Base-by-base conservation (phyloP, 2,888 invertebrate species). In the Sphinx pinastri region DNA sequence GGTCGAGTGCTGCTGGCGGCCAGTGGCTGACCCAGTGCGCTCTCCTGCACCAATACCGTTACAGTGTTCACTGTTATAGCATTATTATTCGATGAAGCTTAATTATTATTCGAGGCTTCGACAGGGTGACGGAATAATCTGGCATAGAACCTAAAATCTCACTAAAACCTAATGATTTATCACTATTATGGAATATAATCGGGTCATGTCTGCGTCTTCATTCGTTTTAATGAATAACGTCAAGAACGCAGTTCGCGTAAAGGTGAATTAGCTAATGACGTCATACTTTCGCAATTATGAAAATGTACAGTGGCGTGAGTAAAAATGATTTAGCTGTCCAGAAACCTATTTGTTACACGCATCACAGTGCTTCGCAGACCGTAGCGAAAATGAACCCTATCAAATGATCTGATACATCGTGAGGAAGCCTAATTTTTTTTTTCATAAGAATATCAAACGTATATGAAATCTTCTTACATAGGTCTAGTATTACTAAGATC, bases 241-340 rank as follows among this genome's bases (percentile, higher is more conserved):
- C 38, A 47, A 2, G 16, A 55, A 19, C 55, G 7, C 8, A 13
- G 49, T 49, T 60, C 47, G 45, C 49, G 63, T 19, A 63, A 47
- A 49, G 12, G 13, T 49, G 13, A 49, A 16, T 60, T 47, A 49
- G 16, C 51, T 8, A 19, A 47, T 63, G 63, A 63, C 63, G 63
- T 63, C 47, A 63, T 45, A 60, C 13, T 47, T 47, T 63, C 19
- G 19, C 63, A 47, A 63, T 63, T 63, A 63, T 19, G 19, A 49
- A 63, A 63, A 63, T 63, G 63, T 63, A 59, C 14, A 47, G 63
- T 63, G 47, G 63, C 63, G 63, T 63, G 63, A 63, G 47, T 49
- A 19, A 63, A 63, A 63, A 63, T 63, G 47, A 47, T 63, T 63
- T 14, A 63, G 63, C 10, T 12, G 19, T 19, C 60, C 49, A 47